Evolutionary conservation across 30 jellyfish, hydroid and myxozoan genomes (phyloP).

Genomic region (Aurelia sp.): DNA sequence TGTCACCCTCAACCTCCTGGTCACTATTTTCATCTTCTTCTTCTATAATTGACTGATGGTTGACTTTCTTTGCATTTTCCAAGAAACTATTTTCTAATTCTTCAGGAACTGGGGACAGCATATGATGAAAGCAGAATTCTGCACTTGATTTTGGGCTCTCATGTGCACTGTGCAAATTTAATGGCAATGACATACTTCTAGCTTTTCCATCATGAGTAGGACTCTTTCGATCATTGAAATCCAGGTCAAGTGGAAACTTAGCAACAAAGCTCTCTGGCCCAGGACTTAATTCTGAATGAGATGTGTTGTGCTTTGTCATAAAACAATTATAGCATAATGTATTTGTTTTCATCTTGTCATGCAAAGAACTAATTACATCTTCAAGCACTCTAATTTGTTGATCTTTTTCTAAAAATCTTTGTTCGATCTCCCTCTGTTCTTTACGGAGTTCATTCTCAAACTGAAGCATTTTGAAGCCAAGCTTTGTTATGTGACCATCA

Average conservation of each 20-base stretch:
- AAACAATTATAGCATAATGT: slow-evolving; percentile 59
- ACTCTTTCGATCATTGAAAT: slow-evolving; percentile 36
- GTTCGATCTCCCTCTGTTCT: slow-evolving; percentile 67
- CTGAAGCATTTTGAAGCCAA: slow-evolving; percentile 68
- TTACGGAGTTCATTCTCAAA: slow-evolving; percentile 67
- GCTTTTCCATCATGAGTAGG: slow-evolving; percentile 20
- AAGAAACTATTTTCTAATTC: slow-evolving; percentile 50
- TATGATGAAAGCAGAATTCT: slow-evolving; percentile 59
- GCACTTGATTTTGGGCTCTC: slow-evolving; percentile 49
- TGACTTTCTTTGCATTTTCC: slow-evolving; percentile 58
- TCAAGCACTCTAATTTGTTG: slow-evolving; percentile 39
- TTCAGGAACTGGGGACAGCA: slow-evolving; percentile 74
- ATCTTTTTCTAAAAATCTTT: slow-evolving; percentile 52
- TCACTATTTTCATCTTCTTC: slow-evolving; percentile 25
- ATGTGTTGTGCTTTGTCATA: slow-evolving; percentile 33
- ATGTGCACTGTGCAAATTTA: slow-evolving; percentile 33
- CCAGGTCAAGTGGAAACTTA: slow-evolving; percentile 60
- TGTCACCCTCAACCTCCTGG: neutral
- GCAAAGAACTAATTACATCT: slow-evolving; percentile 48
- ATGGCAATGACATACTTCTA: slow-evolving; percentile 44
- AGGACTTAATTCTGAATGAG: slow-evolving; percentile 21
- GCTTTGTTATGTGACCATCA: slow-evolving; percentile 31
- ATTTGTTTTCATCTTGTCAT: slow-evolving; percentile 36
- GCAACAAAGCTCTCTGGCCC: slow-evolving; percentile 36
- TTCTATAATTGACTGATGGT: neutral